Conservation (phyloP, 1,140 invertebrate species). For the Drosophila oshimai region DNA sequence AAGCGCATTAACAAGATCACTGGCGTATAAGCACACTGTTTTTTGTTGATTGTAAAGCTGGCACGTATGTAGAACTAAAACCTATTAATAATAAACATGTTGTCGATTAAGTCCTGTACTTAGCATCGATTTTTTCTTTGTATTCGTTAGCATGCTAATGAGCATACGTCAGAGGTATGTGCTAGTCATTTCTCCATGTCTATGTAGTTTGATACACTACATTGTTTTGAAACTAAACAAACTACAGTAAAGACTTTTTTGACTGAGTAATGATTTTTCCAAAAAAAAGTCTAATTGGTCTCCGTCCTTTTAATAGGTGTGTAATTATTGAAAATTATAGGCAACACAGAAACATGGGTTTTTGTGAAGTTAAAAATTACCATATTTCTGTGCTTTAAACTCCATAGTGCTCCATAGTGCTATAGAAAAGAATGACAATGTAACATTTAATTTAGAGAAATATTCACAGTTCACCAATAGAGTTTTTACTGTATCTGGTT, state of each 20-base stretch:
- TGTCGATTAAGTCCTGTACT: slow-evolving; percentile 23
- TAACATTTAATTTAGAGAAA: too few species aligned
- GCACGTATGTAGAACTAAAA: not conserved
- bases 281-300: too few species aligned
- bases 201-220: not conserved
- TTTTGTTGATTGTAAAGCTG: slow-evolving; percentile 2
- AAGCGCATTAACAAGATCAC: slow-evolving; percentile 78
- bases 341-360: too few species aligned
- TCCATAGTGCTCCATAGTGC: too few species aligned
- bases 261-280: too few species aligned
- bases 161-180: not conserved
- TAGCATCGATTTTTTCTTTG: not conserved
- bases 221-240: not conserved
- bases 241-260: not conserved
- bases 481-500: not conserved
- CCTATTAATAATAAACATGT: slow-evolving; percentile 33
- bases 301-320: too few species aligned
- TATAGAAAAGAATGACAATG: too few species aligned
- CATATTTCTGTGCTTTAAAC: too few species aligned
- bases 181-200: slow-evolving; percentile 3
- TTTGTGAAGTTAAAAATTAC: too few species aligned
- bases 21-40: slow-evolving; percentile 41
- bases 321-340: too few species aligned
- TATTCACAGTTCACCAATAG: not conserved
- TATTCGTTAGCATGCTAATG: not conserved